Evolutionary conservation across 2,888 invertebrate species (phyloP), one percentile per base, ranked within the genome.

Genomic region (Bimastos eiseni): DNA sequence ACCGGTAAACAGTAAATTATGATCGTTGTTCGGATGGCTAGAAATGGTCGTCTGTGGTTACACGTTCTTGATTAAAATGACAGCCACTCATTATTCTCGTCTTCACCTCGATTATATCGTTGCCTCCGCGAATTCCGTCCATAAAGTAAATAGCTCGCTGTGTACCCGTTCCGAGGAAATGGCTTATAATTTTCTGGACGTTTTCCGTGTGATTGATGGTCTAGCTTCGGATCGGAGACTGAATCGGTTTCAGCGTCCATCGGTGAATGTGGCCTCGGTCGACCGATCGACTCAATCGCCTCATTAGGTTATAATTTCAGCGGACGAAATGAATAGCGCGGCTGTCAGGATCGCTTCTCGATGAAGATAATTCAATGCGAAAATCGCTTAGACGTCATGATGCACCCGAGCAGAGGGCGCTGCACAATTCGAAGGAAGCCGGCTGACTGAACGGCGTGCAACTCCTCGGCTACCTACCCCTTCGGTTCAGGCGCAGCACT

Each of bases 101-200:
- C 70, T 30, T n/a, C n/a, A n/a, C 70, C 70, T 70, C 70, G n/a
- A 70, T 70, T 70, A n/a, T n/a, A 70, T n/a, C 70, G 70, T 70
- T 70, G 70, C 70, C 70, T 30, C 70, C 70, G n/a, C n/a, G 70
- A 70, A n/a, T 70, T 70, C 70, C 8, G n/a, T n/a, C 70, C 37
- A 86, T 34, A 86, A 36, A 37, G 86, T 34, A 86, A 86, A 86
- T 86, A 86, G 24, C 86, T n/a, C 86, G 86, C 24, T 86, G 37
- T 30, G 86, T 5, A 34, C 36, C 13, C 30, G 34, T 86, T 34
- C n/a, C 36, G 86, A 34, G 86, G 34, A 86, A 86, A 86, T 86
- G 86, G 86, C 86, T 86, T 86, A 86, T 86, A 86, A 86, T 86
- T 86, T 86, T 86, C 86, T 36, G 86, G 86, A 86, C 86, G 37